phyloP scores from a whole-genome alignment of 2,113 vertebrate genomes.

The Paradoxurus hermaphroditus region DNA sequence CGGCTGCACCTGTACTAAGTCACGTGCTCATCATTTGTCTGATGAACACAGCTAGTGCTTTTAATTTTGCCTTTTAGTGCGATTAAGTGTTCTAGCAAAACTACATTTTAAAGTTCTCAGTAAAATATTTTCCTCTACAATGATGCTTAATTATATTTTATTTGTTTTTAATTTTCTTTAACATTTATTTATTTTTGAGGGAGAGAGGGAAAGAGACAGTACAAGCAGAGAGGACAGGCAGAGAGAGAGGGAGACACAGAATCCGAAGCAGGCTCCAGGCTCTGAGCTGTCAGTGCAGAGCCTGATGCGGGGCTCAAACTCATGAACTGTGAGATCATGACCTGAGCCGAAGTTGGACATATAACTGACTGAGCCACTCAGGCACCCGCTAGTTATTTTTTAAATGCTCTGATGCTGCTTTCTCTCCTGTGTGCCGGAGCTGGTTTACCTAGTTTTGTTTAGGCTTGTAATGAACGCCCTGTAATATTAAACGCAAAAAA shows the following conservation, averaged over 20 bases:
- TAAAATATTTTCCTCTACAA: neutral
- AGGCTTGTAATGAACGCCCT: conserved; percentile 8
- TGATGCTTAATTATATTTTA: neutral
- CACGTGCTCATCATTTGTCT: neutral
- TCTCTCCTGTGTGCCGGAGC: neutral
- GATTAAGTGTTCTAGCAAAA: neutral
- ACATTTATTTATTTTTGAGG: too few relatives aligned
- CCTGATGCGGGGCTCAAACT: too few relatives aligned
- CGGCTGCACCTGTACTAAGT: neutral
- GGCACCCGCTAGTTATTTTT: neutral
- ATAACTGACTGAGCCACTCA: too few relatives aligned
- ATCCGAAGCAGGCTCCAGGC: too few relatives aligned
- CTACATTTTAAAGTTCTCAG: neutral
- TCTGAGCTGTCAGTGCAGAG: too few relatives aligned
- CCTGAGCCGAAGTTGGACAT: too few relatives aligned
- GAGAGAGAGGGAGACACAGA: too few relatives aligned
- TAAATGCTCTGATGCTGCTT: neutral
- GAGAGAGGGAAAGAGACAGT: too few relatives aligned
- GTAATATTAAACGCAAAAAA: neutral
- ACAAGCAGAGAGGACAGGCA: too few relatives aligned
- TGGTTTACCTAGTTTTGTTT: neutral
- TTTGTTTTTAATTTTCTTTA: too few relatives aligned
- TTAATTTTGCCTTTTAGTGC: neutral
- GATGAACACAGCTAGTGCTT: neutral
- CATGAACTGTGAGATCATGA: too few relatives aligned